Percentiles rank a stretch among this genome's conserved stretches.
These are phyloP conservation scores for Leucoptera coffeella DNA, from an alignment of 2,888 invertebrate species.

Conservation along the genomic window DNA sequence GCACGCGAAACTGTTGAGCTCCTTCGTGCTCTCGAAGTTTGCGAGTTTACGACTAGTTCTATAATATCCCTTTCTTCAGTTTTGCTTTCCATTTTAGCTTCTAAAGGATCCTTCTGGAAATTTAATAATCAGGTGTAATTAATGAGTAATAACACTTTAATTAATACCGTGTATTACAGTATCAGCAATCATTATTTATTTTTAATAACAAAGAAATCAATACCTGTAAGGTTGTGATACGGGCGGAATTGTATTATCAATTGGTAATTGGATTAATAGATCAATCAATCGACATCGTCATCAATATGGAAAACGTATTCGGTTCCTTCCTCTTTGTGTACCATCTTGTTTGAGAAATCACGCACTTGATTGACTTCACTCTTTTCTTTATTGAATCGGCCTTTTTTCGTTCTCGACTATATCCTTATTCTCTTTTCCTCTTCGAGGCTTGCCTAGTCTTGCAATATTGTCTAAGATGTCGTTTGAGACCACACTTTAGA, in stretches of 20 bases:
- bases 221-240: conserved; percentile 5
- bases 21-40: no score
- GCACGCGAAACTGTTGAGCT: no score
- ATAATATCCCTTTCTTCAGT: no score
- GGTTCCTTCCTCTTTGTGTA: no score
- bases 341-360: no score
- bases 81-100: no score
- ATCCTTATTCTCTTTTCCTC: neutral
- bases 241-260: conserved; percentile 7
- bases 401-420: neutral
- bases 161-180: conserved; percentile 7
- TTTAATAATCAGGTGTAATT: no score
- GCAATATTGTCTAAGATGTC: conserved; percentile 1
- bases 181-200: conserved; percentile 2
- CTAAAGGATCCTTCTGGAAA: no score
- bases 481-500: neutral
- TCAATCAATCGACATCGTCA: conserved; percentile 5
- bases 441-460: neutral
- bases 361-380: no score
- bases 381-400: no score
- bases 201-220: conserved; percentile 4
- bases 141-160: conserved; percentile 6
- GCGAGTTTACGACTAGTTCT: no score
- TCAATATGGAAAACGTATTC: conserved; percentile 2
- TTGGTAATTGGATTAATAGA: conserved; percentile 7